Base-by-base conservation (phyloP, 2,888 invertebrate genomes). In the Scaptomyza parva region DNA sequence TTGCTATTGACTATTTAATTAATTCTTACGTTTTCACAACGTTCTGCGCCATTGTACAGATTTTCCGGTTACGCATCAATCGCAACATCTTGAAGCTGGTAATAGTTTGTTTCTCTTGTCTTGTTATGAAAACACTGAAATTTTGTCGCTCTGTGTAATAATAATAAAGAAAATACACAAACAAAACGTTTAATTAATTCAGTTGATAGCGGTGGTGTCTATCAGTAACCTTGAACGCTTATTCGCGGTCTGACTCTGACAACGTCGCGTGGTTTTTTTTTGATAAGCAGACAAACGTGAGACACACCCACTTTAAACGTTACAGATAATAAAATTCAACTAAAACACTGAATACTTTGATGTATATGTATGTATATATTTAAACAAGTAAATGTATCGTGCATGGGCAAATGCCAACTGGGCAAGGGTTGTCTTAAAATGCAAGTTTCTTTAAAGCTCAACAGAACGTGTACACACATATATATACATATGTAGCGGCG, bases 241-340 rank as follows among this genome's bases (percentile, higher is more conserved):
- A 62, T 76, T 83, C 76, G 82, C 71, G 86, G 70, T 55, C 69
- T 62, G 64, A 51, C 48, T 9, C 33, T 45, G 45, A 7, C 41
- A 41, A 22, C 45, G 67, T 61, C 75, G 66, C 72, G 82, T 78
- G 74, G 65, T 58, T 59, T 68, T 9, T 9, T 17, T 60, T 76
- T 86, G 82, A 86, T 82, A 82, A 79, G 72, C 62, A 51, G 65
- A 66, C 72, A 82, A 83, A 86, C 85, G 75, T 85, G 87, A 55
- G 76, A 71, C 82, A 82, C 86, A 77, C 86, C 77, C 84, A 45
- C 78, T 39, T 47, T 22, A 39, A 70, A 70, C 20, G 24, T 64
- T 44, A 20, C 35, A 44, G 70, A 73, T 73, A 73, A 59, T 14
- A 11, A 33, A 40, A 22, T 17, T 8, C 28, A 11, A 28, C 17